These are phyloP conservation scores for Microhierax caerulescens DNA, from an alignment of 2,797 vertebrate genomes.

Conservation along the genomic window DNA sequence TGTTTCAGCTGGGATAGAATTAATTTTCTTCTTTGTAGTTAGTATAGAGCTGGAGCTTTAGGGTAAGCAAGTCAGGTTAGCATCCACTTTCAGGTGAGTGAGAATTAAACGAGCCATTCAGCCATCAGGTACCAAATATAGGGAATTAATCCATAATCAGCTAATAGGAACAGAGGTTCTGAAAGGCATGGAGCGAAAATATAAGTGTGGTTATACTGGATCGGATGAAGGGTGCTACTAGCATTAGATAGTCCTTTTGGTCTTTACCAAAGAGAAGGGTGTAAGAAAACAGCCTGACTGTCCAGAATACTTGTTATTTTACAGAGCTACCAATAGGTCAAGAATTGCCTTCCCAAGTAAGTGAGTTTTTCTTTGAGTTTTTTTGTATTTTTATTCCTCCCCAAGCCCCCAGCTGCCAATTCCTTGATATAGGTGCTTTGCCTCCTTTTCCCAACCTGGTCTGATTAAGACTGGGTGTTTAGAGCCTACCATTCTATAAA, in stretches of 20 bases:
- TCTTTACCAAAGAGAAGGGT: not conserved
- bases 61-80: not conserved
- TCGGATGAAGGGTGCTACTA: not conserved
- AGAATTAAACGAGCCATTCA: not conserved
- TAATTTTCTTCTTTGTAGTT: too few species aligned
- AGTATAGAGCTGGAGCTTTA: not conserved
- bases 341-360: not conserved
- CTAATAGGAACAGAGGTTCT: not conserved
- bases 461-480: not conserved
- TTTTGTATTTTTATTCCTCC: not conserved
- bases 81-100: not conserved
- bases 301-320: not conserved
- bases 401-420: accelerated
- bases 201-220: not conserved
- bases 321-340: not conserved
- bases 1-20: too few species aligned
- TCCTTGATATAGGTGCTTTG: not conserved
- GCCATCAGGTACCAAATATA: not conserved
- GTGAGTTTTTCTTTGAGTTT: not conserved
- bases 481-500: not conserved
- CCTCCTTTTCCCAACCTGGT: not conserved
- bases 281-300: not conserved
- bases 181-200: not conserved
- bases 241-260: not conserved
- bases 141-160: not conserved